Conservation (phyloP, 2,113 vertebrate genomes). For the Poeciliopsis prolifica region DNA sequence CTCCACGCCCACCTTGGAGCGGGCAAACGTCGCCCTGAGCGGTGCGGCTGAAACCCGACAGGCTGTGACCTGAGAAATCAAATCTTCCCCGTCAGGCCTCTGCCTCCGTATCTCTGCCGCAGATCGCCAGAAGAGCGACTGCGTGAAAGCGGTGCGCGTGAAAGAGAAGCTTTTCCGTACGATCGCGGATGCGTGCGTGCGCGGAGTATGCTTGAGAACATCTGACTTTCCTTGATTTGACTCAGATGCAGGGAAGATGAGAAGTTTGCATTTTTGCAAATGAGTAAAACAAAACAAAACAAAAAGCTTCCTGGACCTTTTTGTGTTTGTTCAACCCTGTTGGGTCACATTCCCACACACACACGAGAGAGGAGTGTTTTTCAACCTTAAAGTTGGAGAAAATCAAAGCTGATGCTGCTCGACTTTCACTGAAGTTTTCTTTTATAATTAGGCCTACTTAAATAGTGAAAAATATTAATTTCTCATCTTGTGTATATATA, state of each 20-base stretch:
- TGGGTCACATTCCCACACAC: not conserved
- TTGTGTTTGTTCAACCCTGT: not conserved
- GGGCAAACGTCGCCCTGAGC: not conserved
- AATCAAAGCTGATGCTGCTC: not conserved
- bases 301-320: not conserved
- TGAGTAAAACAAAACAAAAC: not conserved
- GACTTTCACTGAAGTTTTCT: too few relatives aligned
- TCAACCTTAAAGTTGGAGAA: not conserved
- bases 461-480: too few relatives aligned
- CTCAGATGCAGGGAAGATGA: not conserved
- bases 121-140: slow-evolving; percentile 23
- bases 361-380: not conserved
- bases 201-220: not conserved
- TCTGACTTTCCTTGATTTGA: not conserved
- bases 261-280: not conserved
- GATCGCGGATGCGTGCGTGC: not conserved
- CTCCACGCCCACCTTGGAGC: not conserved
- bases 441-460: too few relatives aligned
- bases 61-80: slow-evolving; percentile 47
- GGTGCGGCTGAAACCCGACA: slow-evolving; percentile 24
- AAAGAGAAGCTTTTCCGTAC: slow-evolving; percentile 3
- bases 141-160: slow-evolving; percentile 19
- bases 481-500: too few relatives aligned
- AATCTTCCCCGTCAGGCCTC: slow-evolving; percentile 30
- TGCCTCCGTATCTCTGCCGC: not conserved